Evolutionary conservation across 2,797 vertebrate species (phyloP), one percentile per base, ranked within the genome.

Genomic region (Cheirogaleus major): DNA sequence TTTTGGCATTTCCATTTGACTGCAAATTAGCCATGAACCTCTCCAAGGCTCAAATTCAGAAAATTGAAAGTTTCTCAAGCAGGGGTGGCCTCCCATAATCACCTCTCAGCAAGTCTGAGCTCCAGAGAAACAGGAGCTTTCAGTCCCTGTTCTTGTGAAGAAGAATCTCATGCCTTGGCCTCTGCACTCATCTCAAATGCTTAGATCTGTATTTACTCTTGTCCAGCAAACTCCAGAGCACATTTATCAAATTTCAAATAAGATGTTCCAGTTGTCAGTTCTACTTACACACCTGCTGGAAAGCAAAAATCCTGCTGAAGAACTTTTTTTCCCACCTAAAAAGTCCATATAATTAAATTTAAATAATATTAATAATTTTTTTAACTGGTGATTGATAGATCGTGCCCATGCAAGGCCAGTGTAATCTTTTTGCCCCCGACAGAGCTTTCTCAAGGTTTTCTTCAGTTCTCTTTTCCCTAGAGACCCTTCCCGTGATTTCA

Each of bases 291-390:
- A 59, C 55, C 63, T 67, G 25, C 57, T 83, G 13, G 69, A 48
- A 94, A 52, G 35, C 27, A 61, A 92, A 96, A 72, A n/a, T 86
- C 15, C 10, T 50, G 35, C 82, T 89, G 50, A 95, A 84, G 76
- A 87, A 70, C n/a, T 67, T 84, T 59, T 89, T 81, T 95, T 15
- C 45, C 18, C 3, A 41, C 9, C 27, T 72, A 87, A 61, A 95
- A 61, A 73, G 32, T 32, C 48, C 27, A 95, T 67, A 38, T 82
- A 92, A 73, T 61, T 80, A 82, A 70, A 38, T 35, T 76, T 92
- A 52, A 18, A 41, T 45, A 75, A 59, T 59, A 25, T 59, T 59
- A 59, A 81, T 38, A 80, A 55, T 65, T 76, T 48, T 95, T 90
- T 69, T 41, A 92, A 67, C 52, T 63, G 45, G 27, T 80, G 69